phyloP scores from a whole-genome alignment of 2,797 vertebrate genomes.

The Cyprinella venusta region DNA sequence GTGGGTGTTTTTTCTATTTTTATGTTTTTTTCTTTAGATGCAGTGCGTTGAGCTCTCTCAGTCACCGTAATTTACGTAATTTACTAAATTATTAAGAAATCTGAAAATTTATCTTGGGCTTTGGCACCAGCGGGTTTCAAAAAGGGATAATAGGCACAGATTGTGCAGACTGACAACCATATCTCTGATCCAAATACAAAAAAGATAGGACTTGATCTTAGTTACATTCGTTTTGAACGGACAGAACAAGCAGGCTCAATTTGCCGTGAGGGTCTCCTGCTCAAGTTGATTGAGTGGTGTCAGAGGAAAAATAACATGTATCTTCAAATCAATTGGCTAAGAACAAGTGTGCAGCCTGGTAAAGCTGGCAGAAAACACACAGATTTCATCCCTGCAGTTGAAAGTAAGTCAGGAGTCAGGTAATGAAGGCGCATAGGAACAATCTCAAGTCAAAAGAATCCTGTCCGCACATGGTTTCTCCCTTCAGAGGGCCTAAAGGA shows the following conservation, averaged over 20 bases:
- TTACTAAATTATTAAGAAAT: too few relatives aligned
- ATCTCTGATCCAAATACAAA: neutral
- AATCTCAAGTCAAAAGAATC: slow-evolving; percentile 13
- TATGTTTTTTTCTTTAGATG: too few relatives aligned
- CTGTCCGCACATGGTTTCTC: neutral
- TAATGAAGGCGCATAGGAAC: neutral
- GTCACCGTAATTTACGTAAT: too few relatives aligned
- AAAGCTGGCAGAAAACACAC: neutral
- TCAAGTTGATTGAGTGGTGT: neutral
- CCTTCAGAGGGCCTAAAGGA: slow-evolving; percentile 2
- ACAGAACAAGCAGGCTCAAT: neutral
- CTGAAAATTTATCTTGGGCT: neutral
- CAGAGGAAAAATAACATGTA: slow-evolving; percentile 17
- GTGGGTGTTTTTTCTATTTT: too few relatives aligned
- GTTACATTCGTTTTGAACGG: slow-evolving; percentile 10
- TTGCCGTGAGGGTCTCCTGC: slow-evolving; percentile 3
- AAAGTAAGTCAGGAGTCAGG: neutral
- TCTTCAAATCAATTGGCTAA: slow-evolving; percentile 25
- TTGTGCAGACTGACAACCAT: neutral
- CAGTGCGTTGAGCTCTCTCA: too few relatives aligned
- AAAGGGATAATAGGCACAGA: neutral
- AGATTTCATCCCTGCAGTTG: neutral
- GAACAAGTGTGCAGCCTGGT: neutral
- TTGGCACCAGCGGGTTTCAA: neutral
- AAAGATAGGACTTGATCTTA: slow-evolving; percentile 7